Evolutionary conservation across 1,140 invertebrate genomes (phyloP), one percentile per base, ranked within the genome.

Genomic region (Penaeus vannamei): DNA sequence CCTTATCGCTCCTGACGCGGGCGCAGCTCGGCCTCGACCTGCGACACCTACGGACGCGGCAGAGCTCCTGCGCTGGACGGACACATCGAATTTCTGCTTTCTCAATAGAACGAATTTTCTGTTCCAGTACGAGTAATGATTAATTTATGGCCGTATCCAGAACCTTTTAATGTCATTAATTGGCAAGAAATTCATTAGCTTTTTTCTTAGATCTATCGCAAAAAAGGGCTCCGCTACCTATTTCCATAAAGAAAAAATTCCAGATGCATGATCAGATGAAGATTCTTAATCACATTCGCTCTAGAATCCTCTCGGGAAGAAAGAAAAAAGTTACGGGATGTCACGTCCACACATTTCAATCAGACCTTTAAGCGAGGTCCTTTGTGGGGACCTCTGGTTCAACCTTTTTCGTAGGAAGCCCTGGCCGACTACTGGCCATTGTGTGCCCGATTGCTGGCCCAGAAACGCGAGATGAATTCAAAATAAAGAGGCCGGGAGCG

Each of bases 311-410:
- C 53, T 53, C 5, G 2, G 42, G 79, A 53, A 59, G 22, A 62
- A 81, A 46, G n/a, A 19, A 22, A 22, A 22, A 23, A 81, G 20
- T n/a, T n/a, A n/a, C 85, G 81, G 76, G 85, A 87, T 81, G 72
- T 80, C 85, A 81, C 85, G 53, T 62, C 85, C 85, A 87, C n/a
- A n/a, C 85, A 64, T 23, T 87, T 87, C 85, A 87, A 80, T 81
- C 76, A 87, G 72, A 64, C 69, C 26, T 46, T 36, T 80, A 79
- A 87, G 85, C n/a, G 61, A 62, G 69, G 42, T 36, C 17, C 53
- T 83, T 83, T 83, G 80, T 83, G n/a, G 53, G 26, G n/a, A 17
- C 46, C 10, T 83, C 53, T 23, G 42, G n/a, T n/a, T n/a, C n/a
- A n/a, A n/a, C 29, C 26, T 59, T 26, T 53, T 53, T 8, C 19